Evolutionary conservation across 2,888 invertebrate genomes (phyloP), one percentile per base, ranked within the genome.

Genomic region (Apotomis capreana): DNA sequence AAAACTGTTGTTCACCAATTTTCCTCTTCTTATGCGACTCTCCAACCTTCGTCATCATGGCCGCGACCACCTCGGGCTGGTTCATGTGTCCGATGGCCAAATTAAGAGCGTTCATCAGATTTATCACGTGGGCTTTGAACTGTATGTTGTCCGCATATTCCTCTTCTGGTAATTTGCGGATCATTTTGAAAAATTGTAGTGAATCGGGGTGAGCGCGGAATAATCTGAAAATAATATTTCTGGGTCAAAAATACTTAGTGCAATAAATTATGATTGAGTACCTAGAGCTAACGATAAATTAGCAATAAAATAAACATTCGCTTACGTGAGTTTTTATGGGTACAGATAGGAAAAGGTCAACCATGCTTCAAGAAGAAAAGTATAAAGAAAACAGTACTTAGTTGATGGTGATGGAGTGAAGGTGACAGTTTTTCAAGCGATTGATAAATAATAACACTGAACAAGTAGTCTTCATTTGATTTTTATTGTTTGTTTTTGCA

Each of bases 51-150:
- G 83, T 84, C 91, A 93, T 91, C 87, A 93, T 87, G 8, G 87
- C 92, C 0, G 85, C 87, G 0, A 92, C 92, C 3, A 93, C 77
- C 64, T 91, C 92, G 0, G 93, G 93, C 74, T 92, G 88, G 77
- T 91, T 81, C 26, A 94, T 82, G 77, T 89, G 88, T 59, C 71
- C 82, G 55, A 94, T 86, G 0, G 92, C 91, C 44, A 86, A 75
- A 78, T 90, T 89, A 8, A 94, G 76, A n/a, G 93, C 77, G 3
- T 87, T 85, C 90, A 93, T 93, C 68, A 94, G 79, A 76, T 90
- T 93, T 69, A 93, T 88, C 37, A 92, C 91, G 80, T 94, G 93
- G 0, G 92, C 93, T 69, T 89, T 91, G 79, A 93, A 93, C 79
- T 93, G 92, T 1, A 88, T 82, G 77, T 88, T 92, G 13, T 77